A percentile compares a stretch with the other conserved stretches of the same genome.
Evolutionary conservation across 2,888 invertebrate species (phyloP).

Genomic region (Aphodius granarius): DNA sequence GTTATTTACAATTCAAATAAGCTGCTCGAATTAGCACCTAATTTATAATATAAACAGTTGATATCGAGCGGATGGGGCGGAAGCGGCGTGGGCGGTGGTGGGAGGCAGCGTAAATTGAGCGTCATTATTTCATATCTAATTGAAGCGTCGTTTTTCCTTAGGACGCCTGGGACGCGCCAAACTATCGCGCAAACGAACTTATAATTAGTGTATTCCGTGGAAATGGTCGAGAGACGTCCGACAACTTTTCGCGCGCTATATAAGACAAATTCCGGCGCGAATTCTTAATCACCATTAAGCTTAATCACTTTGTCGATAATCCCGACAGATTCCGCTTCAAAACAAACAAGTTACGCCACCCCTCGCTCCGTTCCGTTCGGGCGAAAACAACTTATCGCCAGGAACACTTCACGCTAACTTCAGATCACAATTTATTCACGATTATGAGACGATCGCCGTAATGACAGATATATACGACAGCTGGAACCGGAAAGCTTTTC

Average conservation of each 20-base stretch:
- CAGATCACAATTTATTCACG: background rate
- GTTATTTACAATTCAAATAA: constrained; percentile 20
- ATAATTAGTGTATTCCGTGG: constrained; percentile 14
- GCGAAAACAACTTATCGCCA: background rate
- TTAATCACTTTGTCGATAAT: constrained; percentile 14
- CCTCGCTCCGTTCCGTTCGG: background rate
- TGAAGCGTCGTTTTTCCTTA: background rate
- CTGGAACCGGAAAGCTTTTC: background rate
- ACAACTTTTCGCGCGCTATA: constrained; percentile 8
- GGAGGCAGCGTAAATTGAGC: background rate
- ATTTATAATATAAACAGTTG: background rate
- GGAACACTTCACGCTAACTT: background rate
- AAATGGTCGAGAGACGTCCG: constrained; percentile 1
- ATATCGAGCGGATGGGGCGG: background rate
- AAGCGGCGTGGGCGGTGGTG: background rate
- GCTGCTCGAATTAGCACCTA: constrained; percentile 10
- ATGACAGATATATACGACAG: background rate
- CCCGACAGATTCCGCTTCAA: background rate
- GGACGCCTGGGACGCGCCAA: background rate
- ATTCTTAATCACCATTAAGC: constrained; percentile 12
- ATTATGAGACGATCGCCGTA: background rate
- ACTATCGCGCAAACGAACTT: constrained; percentile 15
- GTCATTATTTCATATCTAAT: background rate
- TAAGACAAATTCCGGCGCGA: constrained; percentile 7
- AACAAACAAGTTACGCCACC: constrained; percentile 1